Percentiles rank a stretch among this genome's conserved stretches.
Evolutionary conservation across 1,140 invertebrate genomes (phyloP).

Genomic region (Trichoplusia ni): DNA sequence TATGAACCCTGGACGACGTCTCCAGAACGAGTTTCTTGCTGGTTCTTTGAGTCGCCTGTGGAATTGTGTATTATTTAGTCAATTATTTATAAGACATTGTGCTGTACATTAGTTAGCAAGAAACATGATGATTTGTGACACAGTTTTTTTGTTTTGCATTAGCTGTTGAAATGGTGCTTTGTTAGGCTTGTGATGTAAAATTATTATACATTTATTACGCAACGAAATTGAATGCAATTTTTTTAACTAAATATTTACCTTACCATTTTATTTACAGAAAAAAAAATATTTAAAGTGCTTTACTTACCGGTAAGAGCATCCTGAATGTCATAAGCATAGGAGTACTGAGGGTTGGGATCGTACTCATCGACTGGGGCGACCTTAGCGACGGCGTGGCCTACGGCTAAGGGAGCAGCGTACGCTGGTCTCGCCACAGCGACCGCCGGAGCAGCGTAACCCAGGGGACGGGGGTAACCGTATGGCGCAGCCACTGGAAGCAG

Average conservation of each 20-base stretch:
- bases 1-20: slow-evolving; percentile 86
- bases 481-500: slow-evolving; percentile 49
- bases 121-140: too few species aligned
- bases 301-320: slow-evolving; percentile 81
- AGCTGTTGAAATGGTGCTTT: too few species aligned
- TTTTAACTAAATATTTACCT: too few species aligned
- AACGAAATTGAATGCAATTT: too few species aligned
- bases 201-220: background rate
- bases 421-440: slow-evolving; percentile 51
- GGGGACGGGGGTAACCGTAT: slow-evolving; percentile 48
- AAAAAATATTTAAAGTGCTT: background rate
- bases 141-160: too few species aligned
- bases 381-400: slow-evolving; percentile 46
- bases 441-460: slow-evolving; percentile 22
- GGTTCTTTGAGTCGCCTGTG: slow-evolving; percentile 79
- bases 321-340: slow-evolving; percentile 86
- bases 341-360: slow-evolving; percentile 85
- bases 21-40: slow-evolving; percentile 81
- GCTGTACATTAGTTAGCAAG: too few species aligned
- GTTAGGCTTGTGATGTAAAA: too few species aligned
- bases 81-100: too few species aligned
- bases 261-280: background rate
- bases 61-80: too few species aligned
- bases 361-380: slow-evolving; percentile 78
- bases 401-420: slow-evolving; percentile 34